Percentiles rank a stretch among this genome's conserved stretches.
Conservation (phyloP, 2,113 vertebrate species). For the Rutilus rutilus region DNA sequence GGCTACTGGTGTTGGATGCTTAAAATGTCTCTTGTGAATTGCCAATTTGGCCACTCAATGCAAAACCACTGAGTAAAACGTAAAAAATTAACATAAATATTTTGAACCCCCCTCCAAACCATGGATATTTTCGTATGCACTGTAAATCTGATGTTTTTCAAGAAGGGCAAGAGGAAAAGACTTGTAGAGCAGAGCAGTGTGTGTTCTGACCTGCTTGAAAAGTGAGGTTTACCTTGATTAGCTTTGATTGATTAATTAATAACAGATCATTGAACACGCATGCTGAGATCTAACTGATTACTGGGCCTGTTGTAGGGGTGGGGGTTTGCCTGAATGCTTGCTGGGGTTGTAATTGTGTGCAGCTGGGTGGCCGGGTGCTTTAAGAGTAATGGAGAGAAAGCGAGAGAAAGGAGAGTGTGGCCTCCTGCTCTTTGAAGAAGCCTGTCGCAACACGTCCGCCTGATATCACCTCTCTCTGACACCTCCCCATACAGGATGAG, state of each 20-base stretch:
- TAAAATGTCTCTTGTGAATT: background rate
- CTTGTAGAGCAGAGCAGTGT: slow-evolving; percentile 55
- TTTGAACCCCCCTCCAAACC: background rate
- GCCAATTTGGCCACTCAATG: background rate
- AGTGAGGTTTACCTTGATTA: slow-evolving; percentile 64
- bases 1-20: slow-evolving; percentile 4
- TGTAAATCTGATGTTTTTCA: slow-evolving; percentile 8
- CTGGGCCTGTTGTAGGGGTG: slow-evolving; percentile 49
- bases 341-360: slow-evolving; percentile 62
- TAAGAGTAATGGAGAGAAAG: slow-evolving; percentile 48
- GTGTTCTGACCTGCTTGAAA: slow-evolving; percentile 66
- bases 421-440: slow-evolving; percentile 58
- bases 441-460: slow-evolving; percentile 55
- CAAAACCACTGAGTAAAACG: background rate
- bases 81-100: background rate
- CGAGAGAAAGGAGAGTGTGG: slow-evolving; percentile 33
- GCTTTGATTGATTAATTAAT: slow-evolving; percentile 65
- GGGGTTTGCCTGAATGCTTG: slow-evolving; percentile 54
- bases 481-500: slow-evolving; percentile 45
- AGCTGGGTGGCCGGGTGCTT: slow-evolving; percentile 56
- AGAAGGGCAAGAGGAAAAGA: slow-evolving; percentile 38
- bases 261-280: slow-evolving; percentile 64
- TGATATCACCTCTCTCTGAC: slow-evolving; percentile 42
- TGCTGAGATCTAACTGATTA: slow-evolving; percentile 59
- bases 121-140: background rate